Evolutionary conservation across 2,113 vertebrate genomes (phyloP), one percentile per base, ranked within the genome.

Genomic region (Hystrix brachyura): DNA sequence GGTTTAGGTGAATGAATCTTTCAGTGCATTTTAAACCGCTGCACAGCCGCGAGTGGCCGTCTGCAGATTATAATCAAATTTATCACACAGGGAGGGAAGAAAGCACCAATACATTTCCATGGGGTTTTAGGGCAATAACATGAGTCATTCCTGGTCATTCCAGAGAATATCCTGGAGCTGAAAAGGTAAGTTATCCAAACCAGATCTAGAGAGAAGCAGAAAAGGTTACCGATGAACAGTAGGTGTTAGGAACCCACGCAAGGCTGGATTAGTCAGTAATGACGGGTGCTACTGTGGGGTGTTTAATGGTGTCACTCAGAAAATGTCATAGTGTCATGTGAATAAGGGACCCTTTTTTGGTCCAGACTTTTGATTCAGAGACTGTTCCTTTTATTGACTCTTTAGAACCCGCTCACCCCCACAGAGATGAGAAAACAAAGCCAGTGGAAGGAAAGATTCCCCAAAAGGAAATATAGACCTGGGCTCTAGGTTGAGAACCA

Each of bases 1-100:
- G 90, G 97, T 98, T 98, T 97, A 97, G 97, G 81, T 97, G 95
- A 96, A 94, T 38, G 89, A 96, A 97, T 98, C 95, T 97, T 97
- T 97, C 76, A 71, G 91, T 65, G 86, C 97, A 96, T 98, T 98
- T 98, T 97, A 96, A 98, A 94, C 86, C 29, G 12, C 85, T 18
- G 76, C 87, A 46, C 10, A 53, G 89, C 89, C 92, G 80, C 80
- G 38, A 98, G 94, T 97, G 97, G 98, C 97, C 87, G 94, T 95
- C 92, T 92, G 88, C 92, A 97, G 88, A 90, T 78, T 59, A 82
- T 97, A 98, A 96, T 92, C 79, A 27, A 87, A 97, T 94, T 96
- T 97, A 97, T 95, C 96, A 91, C 13, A 18, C 62, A 11, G 90
- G 82, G 74, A 94, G 96, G 93, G 97, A 79, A 85, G 93, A 96